These are phyloP conservation scores for Fregata magnificens DNA, from an alignment of 2,113 vertebrate genomes.

Conservation along the genomic window DNA sequence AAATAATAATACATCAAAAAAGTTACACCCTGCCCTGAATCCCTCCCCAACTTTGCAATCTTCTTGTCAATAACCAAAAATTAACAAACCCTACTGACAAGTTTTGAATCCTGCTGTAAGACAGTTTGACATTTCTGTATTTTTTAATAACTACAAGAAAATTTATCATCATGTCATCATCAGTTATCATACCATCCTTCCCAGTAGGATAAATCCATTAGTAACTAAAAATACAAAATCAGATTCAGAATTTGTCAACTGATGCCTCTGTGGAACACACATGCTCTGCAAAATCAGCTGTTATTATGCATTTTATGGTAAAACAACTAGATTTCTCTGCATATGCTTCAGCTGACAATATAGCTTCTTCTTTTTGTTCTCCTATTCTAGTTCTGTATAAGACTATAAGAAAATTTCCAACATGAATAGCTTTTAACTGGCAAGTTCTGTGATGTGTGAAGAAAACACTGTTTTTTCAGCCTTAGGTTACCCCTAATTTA, in stretches of 20 bases:
- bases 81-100: neutral
- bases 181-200: neutral
- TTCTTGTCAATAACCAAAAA: neutral
- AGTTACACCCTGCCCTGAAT: neutral
- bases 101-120: neutral
- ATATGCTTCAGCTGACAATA: neutral
- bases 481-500: neutral
- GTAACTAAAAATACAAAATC: slow-evolving; percentile 8
- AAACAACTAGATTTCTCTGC: neutral
- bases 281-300: neutral
- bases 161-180: neutral
- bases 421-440: neutral
- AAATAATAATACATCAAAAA: neutral
- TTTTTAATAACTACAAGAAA: neutral
- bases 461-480: neutral
- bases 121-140: neutral
- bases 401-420: neutral
- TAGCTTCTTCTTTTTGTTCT: neutral
- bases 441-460: neutral
- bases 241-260: neutral
- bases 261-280: neutral
- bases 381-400: neutral
- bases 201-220: neutral
- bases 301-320: neutral
- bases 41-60: neutral